These are phyloP conservation scores for Mythimna albipuncta DNA, from an alignment of 2,888 invertebrate species.

Conservation along the genomic window DNA sequence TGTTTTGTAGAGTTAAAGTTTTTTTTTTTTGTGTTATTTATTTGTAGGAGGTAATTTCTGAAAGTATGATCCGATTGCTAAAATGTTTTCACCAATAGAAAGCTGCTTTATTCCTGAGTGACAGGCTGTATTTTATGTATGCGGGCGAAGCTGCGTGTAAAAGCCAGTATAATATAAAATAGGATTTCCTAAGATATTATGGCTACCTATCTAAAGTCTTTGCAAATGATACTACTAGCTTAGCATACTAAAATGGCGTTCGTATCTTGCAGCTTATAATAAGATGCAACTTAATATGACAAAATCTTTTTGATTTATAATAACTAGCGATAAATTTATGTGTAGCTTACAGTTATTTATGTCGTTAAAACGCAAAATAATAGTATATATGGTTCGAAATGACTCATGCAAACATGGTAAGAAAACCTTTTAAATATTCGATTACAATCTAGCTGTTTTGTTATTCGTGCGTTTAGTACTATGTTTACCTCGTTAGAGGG, in stretches of 20 bases:
- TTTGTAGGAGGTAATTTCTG: too few relatives aligned
- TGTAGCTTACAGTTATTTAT: slow-evolving; percentile 36
- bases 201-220: slow-evolving; percentile 11
- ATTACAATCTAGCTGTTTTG: slow-evolving; percentile 43
- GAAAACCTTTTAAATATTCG: slow-evolving; percentile 42
- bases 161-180: slow-evolving; percentile 6
- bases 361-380: slow-evolving; percentile 42
- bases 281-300: slow-evolving; percentile 35
- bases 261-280: neutral
- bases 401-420: slow-evolving; percentile 42
- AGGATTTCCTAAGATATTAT: slow-evolving; percentile 10
- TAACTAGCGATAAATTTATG: slow-evolving; percentile 29
- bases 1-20: too few relatives aligned
- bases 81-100: too few relatives aligned
- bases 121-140: too few relatives aligned
- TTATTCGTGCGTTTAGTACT: slow-evolving; percentile 18
- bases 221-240: slow-evolving; percentile 14
- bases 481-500: slow-evolving; percentile 26
- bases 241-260: slow-evolving; percentile 27
- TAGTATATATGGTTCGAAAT: slow-evolving; percentile 17
- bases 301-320: slow-evolving; percentile 48
- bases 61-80: too few relatives aligned
- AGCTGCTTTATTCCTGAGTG: too few relatives aligned
- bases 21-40: too few relatives aligned
- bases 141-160: too few relatives aligned